phyloP scores from a whole-genome alignment of 2,888 invertebrate genomes.

The Hypsopygia costalis region DNA sequence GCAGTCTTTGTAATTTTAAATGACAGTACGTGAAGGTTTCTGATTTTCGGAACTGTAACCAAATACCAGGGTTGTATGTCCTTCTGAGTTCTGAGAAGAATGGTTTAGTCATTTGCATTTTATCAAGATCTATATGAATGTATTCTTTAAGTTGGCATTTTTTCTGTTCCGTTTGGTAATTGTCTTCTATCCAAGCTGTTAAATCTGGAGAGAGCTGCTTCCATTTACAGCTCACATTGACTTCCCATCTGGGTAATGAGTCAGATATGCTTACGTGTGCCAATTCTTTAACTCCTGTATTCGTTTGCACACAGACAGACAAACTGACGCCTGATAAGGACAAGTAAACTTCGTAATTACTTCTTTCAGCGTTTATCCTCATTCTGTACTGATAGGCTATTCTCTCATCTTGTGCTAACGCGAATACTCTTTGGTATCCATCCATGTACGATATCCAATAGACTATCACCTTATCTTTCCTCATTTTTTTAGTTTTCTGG shows the following conservation, averaged over 20 bases:
- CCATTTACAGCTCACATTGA: constrained; percentile 89
- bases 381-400: constrained; percentile 82
- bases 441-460: constrained; percentile 91
- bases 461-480: constrained; percentile 87
- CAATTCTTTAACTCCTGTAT: constrained; percentile 79
- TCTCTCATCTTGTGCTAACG: constrained; percentile 88
- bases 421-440: constrained; percentile 85
- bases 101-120: constrained; percentile 93
- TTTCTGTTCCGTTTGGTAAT: constrained; percentile 84
- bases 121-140: constrained; percentile 88
- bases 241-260: constrained; percentile 89
- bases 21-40: constrained; percentile 84
- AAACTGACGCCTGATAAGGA: constrained; percentile 86
- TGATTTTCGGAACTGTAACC: constrained; percentile 87
- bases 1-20: constrained; percentile 83
- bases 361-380: constrained; percentile 83
- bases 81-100: constrained; percentile 89
- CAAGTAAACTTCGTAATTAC: constrained; percentile 84
- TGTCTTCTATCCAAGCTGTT: constrained; percentile 91
- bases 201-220: constrained; percentile 88
- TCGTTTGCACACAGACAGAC: constrained; percentile 74
- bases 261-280: constrained; percentile 84
- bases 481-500: constrained; percentile 80
- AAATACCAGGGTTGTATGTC: constrained; percentile 86
- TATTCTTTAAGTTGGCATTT: constrained; percentile 89